Percentiles rank a stretch among this genome's conserved stretches.
Conservation (phyloP, 2,113 vertebrate genomes). For the Salvelinus namaycush region DNA sequence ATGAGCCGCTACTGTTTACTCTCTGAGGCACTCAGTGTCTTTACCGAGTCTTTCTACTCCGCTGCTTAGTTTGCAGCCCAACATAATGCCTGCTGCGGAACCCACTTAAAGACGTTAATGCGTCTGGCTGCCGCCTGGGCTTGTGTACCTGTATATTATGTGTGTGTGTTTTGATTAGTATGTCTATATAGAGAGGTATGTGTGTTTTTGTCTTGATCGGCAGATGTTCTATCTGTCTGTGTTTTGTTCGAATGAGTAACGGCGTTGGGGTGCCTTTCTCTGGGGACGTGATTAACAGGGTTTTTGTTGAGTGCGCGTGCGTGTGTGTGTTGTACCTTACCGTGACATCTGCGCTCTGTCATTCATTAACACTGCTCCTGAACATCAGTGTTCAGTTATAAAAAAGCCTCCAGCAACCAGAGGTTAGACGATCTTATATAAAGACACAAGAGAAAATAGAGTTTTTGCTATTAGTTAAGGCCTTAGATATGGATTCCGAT, state of each 20-base stretch:
- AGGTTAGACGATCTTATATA: too few relatives aligned
- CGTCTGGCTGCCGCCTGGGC: neutral
- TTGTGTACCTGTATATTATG: slow-evolving; percentile 2
- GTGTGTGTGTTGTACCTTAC: neutral
- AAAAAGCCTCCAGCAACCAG: too few relatives aligned
- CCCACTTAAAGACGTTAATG: neutral
- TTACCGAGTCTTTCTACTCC: neutral
- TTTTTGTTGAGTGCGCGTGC: slow-evolving; percentile 1
- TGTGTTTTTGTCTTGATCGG: slow-evolving; percentile 36
- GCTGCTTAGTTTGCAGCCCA: neutral
- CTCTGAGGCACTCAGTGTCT: slow-evolving; percentile 8
- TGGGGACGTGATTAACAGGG: neutral
- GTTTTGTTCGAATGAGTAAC: neutral
- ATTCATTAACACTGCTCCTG: too few relatives aligned
- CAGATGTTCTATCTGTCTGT: neutral
- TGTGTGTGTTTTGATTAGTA: slow-evolving; percentile 3
- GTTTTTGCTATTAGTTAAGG: too few relatives aligned
- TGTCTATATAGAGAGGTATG: slow-evolving; percentile 24
- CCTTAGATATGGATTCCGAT: neutral
- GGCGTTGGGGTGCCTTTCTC: too few relatives aligned
- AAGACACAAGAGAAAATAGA: too few relatives aligned
- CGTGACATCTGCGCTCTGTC: too few relatives aligned
- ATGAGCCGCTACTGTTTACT: slow-evolving; percentile 20
- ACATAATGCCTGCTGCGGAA: neutral
- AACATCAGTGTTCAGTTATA: too few relatives aligned